These are phyloP conservation scores for Hirundo rustica DNA, from an alignment of 2,797 vertebrate genomes.

Conservation along the genomic window DNA sequence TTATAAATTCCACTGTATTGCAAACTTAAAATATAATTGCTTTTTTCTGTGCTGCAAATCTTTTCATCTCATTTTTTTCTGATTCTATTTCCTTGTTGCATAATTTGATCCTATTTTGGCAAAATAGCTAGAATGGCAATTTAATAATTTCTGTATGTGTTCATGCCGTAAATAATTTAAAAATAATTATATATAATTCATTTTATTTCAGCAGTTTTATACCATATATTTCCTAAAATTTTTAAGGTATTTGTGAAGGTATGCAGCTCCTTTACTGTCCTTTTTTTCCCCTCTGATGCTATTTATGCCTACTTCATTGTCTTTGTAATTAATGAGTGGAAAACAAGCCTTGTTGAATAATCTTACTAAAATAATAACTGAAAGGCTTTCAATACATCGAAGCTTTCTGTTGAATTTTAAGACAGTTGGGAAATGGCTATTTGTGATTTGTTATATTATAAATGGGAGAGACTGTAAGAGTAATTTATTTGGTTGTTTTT, in stretches of 20 bases:
- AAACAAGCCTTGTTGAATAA: constrained; percentile 35
- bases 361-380: background rate
- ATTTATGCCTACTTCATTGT: background rate
- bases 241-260: background rate
- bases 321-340: constrained; percentile 57
- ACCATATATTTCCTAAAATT: background rate
- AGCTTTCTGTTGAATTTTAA: constrained; percentile 5
- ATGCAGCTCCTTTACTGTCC: background rate
- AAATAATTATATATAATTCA: background rate
- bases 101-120: constrained; percentile 3
- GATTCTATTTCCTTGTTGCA: constrained; percentile 7
- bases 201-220: constrained; percentile 33
- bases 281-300: background rate
- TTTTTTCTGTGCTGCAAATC: constrained; percentile 9
- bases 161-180: constrained; percentile 14
- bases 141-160: background rate
- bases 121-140: background rate
- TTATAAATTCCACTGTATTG: constrained; percentile 16
- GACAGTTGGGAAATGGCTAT: background rate
- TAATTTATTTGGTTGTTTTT: background rate
- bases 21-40: background rate
- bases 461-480: background rate
- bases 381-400: background rate
- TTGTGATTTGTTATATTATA: background rate
- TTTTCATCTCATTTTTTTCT: background rate